Evolutionary conservation across 2,888 invertebrate genomes (phyloP), one percentile per base, ranked within the genome.

Genomic region (Tyria jacobaeae): DNA sequence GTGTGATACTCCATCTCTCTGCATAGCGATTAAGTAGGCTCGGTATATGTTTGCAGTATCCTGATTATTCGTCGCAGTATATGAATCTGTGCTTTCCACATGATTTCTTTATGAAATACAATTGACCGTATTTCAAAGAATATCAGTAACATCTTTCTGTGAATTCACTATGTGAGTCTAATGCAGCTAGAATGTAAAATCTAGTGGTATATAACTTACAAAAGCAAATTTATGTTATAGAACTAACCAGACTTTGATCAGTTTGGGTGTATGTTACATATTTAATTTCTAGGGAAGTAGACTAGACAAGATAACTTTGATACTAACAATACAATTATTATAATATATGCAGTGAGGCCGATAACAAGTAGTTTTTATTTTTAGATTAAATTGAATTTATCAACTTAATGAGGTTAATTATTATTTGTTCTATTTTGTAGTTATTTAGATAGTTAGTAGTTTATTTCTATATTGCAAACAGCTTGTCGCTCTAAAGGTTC

Each of bases 1-100:
- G 58, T 61, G 57, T 57, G 53, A 48, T 37, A 55, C 56, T 59
- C 24, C 47, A 70, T 71, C 76, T 65, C 58, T 44, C 17, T 55
- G 56, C 3, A 41, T 37, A n/a, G 52, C 17, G 34, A 27, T 17
- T 56, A 39, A 39, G 25, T 49, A 47, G 34, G 31, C n/a, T 39
- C 6, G 39, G 12, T 59, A 49, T 53, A 57, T 12, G 25, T 54
- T 49, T 58, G 52, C n/a, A n/a, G 12, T 44, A 25, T 58, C 50
- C n/a, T 44, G 31, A 21, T 3, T 41, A 14, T 15, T 53, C 3
- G 21, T 3, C 12, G 24, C 6, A 31, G 6, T 27, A 37, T 10
- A 0, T 3, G 21, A 35, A 34, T 14, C 7, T 7, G 14, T 24
- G 21, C 51, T 6, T 21, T 44, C 1, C 44, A 3, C 21, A 44